Percentiles rank a stretch among this genome's conserved stretches.
Conservation (phyloP, 2,113 vertebrate genomes). For the Eurystomus gularis region DNA sequence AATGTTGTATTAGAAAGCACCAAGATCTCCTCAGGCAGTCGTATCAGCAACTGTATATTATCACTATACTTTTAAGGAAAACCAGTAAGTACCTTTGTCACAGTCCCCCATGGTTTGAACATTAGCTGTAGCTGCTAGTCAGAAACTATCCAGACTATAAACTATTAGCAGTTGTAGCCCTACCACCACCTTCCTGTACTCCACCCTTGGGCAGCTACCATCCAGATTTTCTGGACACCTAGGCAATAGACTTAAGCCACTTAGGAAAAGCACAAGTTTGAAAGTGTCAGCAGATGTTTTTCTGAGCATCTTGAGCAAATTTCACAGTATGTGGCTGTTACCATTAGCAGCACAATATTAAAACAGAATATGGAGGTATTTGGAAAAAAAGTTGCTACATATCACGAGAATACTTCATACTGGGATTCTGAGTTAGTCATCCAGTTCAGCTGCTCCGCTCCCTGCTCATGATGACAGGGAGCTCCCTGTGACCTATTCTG, state of each 20-base stretch:
- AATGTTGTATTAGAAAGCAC: background rate
- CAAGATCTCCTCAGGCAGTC: constrained; percentile 37
- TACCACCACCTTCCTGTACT: background rate
- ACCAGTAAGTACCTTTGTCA: background rate
- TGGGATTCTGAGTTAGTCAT: background rate
- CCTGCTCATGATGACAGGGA: background rate
- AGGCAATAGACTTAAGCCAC: background rate
- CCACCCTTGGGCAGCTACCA: background rate
- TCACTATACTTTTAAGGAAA: background rate
- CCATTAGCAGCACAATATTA: background rate
- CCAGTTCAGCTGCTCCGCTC: background rate
- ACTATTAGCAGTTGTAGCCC: background rate
- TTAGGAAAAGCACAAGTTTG: background rate
- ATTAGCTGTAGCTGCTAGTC: background rate
- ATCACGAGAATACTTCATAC: background rate
- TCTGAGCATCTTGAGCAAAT: background rate
- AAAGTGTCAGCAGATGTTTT: background rate
- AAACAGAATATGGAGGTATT: background rate
- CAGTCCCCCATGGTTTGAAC: background rate
- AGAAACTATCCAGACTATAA: background rate
- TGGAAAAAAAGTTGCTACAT: background rate
- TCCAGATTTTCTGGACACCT: background rate
- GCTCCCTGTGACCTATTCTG: background rate
- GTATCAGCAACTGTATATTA: constrained; percentile 3
- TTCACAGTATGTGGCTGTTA: background rate